phyloP scores from a whole-genome alignment of 2,797 vertebrate species.

The Lacerta bilineata region DNA sequence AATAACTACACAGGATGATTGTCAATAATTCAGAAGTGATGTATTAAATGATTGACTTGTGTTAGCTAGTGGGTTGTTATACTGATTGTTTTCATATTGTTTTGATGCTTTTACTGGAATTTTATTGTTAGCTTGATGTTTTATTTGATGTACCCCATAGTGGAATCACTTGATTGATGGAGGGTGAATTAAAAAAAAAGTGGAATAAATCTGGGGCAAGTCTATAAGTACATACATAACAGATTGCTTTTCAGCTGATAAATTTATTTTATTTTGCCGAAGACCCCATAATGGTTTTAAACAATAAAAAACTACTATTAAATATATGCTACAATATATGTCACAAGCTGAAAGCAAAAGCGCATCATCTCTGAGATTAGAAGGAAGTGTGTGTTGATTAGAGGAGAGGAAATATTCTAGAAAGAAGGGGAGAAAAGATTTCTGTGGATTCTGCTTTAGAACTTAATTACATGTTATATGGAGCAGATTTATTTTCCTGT shows the following conservation, averaged over 20 bases:
- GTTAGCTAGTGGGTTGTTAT: too few species aligned
- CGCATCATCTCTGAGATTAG: neutral
- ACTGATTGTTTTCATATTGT: too few species aligned
- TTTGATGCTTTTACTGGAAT: too few species aligned
- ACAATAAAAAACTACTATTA: neutral
- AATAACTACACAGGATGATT: too few species aligned
- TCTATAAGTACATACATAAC: neutral
- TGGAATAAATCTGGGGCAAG: too few species aligned
- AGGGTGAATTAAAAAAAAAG: too few species aligned
- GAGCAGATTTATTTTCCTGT: constrained; percentile 57
- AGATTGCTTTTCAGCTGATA: neutral
- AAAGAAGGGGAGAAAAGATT: constrained; percentile 2
- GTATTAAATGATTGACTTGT: too few species aligned
- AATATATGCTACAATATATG: too few species aligned
- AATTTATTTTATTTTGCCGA: neutral
- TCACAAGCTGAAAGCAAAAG: neutral
- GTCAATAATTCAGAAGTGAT: too few species aligned
- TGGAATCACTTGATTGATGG: too few species aligned
- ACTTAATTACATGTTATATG: constrained; percentile 63
- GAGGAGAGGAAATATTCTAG: neutral
- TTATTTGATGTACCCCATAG: too few species aligned
- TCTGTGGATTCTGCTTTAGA: constrained; percentile 58
- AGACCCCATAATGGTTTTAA: neutral
- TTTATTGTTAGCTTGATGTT: too few species aligned
- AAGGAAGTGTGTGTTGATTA: neutral